A percentile compares a stretch with the other conserved stretches of the same genome.
Conservation (phyloP, 1,140 invertebrate genomes). For the Drosophila repletoides region DNA sequence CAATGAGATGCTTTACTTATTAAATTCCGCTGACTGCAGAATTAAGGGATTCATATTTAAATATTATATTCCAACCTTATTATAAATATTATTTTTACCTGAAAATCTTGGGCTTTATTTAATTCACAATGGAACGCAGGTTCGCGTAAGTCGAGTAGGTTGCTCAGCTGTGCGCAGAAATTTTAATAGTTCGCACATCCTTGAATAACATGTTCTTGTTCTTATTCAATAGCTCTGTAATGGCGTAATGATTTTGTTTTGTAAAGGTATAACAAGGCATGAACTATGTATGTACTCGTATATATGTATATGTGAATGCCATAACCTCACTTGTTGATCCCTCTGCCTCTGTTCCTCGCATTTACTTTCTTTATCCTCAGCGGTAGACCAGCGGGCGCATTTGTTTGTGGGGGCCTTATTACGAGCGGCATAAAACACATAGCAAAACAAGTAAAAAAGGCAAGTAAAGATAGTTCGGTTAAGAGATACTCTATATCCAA, state of each 20-base stretch:
- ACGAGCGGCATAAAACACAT: constrained; percentile 7
- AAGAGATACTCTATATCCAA: not conserved
- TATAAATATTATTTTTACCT: too few relatives aligned
- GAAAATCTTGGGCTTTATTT: too few relatives aligned
- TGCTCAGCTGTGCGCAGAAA: too few relatives aligned
- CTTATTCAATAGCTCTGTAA: not conserved
- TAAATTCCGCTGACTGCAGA: too few relatives aligned
- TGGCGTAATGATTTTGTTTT: constrained; percentile 3
- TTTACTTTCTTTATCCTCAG: not conserved
- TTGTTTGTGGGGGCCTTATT: constrained; percentile 15
- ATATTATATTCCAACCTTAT: too few relatives aligned
- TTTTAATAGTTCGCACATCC: too few relatives aligned
- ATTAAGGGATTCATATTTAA: too few relatives aligned
- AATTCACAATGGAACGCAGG: too few relatives aligned
- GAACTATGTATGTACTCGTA: not conserved
- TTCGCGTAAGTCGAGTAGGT: too few relatives aligned
- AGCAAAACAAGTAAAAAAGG: constrained; percentile 1
- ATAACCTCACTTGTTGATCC: constrained; percentile 11
- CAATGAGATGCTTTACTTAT: too few relatives aligned
- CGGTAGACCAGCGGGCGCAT: not conserved
- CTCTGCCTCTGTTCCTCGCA: not conserved
- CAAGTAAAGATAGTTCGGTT: not conserved
- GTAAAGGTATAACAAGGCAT: not conserved
- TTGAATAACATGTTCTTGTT: not conserved
- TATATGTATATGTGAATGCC: not conserved